Percentiles rank a stretch among this genome's conserved stretches.
phyloP scores from a whole-genome alignment of 1,140 invertebrate genomes.

The Chironomus tepperi region DNA sequence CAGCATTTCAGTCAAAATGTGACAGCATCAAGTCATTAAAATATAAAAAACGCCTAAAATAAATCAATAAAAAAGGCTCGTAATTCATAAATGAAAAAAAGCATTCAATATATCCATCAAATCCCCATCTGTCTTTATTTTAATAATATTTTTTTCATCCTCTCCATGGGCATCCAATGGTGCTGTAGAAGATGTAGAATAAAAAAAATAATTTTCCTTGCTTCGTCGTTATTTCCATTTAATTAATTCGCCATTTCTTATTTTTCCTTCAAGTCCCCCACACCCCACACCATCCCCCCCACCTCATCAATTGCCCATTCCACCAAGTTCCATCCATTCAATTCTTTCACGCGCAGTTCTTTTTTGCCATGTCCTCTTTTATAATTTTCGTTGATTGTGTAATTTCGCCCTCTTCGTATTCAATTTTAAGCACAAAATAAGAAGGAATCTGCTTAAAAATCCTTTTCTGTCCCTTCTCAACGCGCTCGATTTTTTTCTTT shows the following conservation, averaged over 20 bases:
- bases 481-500: not conserved
- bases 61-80: no score
- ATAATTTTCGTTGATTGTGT: no score
- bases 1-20: no score
- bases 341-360: not conserved
- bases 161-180: no score
- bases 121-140: no score
- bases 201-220: not conserved
- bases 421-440: not conserved
- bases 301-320: not conserved
- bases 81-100: no score
- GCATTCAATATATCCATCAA: no score
- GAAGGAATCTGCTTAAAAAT: not conserved
- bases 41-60: no score
- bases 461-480: conserved; percentile 11
- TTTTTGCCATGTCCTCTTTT: no score
- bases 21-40: no score
- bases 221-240: conserved; percentile 8
- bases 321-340: not conserved
- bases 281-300: no score
- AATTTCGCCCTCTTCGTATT: not conserved
- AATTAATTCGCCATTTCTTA: conserved; percentile 14
- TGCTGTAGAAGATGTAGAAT: not conserved
- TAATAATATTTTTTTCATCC: no score
- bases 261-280: not conserved